phyloP scores from a whole-genome alignment of 2,888 invertebrate species.

The Hypselothyrea guttata region DNA sequence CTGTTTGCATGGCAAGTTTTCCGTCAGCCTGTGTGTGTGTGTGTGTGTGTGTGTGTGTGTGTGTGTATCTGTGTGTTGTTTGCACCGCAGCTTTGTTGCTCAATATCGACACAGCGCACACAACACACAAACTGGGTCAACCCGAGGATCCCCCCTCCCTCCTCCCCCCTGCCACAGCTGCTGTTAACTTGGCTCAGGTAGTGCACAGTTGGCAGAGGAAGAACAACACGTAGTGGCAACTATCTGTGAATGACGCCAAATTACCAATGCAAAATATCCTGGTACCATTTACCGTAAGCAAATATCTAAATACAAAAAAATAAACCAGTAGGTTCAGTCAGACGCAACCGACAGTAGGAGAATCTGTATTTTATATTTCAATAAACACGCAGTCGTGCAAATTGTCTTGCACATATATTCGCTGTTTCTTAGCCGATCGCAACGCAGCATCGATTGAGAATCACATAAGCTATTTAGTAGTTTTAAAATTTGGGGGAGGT shows the following conservation, averaged over 20 bases:
- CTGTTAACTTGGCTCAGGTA: slow-evolving; percentile 17
- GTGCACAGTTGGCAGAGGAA: slow-evolving; percentile 20
- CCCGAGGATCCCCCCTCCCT: slow-evolving; percentile 1
- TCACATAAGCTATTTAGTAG: no score
- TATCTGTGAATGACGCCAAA: slow-evolving; percentile 74
- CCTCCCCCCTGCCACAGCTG: background rate
- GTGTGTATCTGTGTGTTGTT: slow-evolving; percentile 37
- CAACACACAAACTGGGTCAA: slow-evolving; percentile 63
- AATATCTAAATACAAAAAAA: slow-evolving; percentile 41
- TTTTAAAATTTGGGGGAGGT: no score
- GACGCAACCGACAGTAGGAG: no score
- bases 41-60: slow-evolving; percentile 11
- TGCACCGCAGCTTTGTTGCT: slow-evolving; percentile 68
- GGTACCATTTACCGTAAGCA: slow-evolving; percentile 64
- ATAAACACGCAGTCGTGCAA: no score
- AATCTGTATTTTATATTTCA: no score
- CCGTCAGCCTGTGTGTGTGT: background rate
- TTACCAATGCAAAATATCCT: slow-evolving; percentile 76
- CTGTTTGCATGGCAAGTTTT: slow-evolving; percentile 50
- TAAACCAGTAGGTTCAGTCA: no score
- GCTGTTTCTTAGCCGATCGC: no score
- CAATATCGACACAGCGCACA: slow-evolving; percentile 48
- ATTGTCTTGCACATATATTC: no score
- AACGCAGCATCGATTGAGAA: no score
- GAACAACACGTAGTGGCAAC: slow-evolving; percentile 66